These are phyloP conservation scores for Meiosimyza platycephala DNA, from an alignment of 2,888 invertebrate genomes.

Conservation along the genomic window DNA sequence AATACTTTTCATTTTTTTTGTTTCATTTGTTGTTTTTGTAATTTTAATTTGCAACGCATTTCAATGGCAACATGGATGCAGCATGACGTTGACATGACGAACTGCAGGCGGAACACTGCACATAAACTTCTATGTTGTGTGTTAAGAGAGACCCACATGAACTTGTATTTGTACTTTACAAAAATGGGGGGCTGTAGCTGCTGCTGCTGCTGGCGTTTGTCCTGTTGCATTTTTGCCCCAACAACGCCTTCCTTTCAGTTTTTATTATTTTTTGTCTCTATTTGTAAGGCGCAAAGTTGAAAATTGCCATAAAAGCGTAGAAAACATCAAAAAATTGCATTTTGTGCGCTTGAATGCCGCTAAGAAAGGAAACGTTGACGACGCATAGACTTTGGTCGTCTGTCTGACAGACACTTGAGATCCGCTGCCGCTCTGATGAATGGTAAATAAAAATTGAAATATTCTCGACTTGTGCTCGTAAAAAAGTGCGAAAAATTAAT, in stretches of 20 bases:
- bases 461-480: constrained; percentile 27
- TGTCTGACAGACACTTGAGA: background rate
- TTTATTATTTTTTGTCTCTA: constrained; percentile 33
- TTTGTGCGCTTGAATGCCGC: constrained; percentile 9
- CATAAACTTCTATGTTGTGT: background rate
- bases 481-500: constrained; percentile 36
- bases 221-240: constrained; percentile 2
- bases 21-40: constrained; percentile 4
- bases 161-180: background rate
- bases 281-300: constrained; percentile 18
- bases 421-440: constrained; percentile 33
- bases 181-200: constrained; percentile 14
- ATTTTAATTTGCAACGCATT: constrained; percentile 39
- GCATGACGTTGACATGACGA: constrained; percentile 59
- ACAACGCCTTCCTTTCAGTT: constrained; percentile 11
- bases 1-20: constrained; percentile 1
- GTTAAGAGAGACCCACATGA: too few species aligned
- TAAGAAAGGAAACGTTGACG: background rate
- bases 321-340: constrained; percentile 30
- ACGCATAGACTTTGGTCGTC: background rate
- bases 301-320: constrained; percentile 40
- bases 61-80: constrained; percentile 41
- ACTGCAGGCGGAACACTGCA: constrained; percentile 50
- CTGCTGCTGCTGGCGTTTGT: constrained; percentile 24
- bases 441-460: constrained; percentile 38